These are phyloP conservation scores for Calvadosia cruxmelitensis DNA, from an alignment of 30 jellyfish, hydroid and myxozoan species.

Conservation along the genomic window DNA sequence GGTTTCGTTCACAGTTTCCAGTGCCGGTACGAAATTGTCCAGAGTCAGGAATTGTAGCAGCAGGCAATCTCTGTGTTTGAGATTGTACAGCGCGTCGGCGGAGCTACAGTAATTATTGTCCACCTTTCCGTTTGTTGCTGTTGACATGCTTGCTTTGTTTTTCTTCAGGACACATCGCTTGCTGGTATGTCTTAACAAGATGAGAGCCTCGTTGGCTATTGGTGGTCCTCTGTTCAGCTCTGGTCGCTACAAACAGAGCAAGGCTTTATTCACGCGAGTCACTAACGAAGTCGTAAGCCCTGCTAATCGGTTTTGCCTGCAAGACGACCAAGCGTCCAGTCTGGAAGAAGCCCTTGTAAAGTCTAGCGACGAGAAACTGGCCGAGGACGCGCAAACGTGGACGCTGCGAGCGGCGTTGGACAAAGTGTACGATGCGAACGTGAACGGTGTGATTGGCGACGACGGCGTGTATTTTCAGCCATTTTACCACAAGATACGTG, in stretches of 20 bases:
- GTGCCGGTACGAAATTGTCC: too few species aligned
- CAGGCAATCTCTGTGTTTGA: too few species aligned
- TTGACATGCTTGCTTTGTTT: too few species aligned
- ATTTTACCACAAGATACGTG: constrained; percentile 28
- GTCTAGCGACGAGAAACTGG: constrained; percentile 1
- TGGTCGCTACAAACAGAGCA: constrained; percentile 17
- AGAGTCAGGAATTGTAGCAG: too few species aligned
- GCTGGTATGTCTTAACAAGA: background rate
- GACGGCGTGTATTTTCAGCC: constrained; percentile 36
- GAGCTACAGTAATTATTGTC: too few species aligned
- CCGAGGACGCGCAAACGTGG: constrained; percentile 29
- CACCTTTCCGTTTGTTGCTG: too few species aligned
- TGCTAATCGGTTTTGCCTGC: constrained; percentile 23
- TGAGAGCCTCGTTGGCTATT: constrained; percentile 26
- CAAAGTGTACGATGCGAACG: constrained; percentile 42
- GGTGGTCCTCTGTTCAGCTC: constrained; percentile 50
- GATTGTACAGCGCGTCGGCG: too few species aligned
- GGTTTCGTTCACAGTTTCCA: too few species aligned
- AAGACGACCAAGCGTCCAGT: constrained; percentile 9
- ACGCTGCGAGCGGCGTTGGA: constrained; percentile 41
- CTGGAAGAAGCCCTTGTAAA: constrained; percentile 23
- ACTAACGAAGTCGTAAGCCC: constrained; percentile 21
- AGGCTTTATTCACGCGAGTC: constrained; percentile 23
- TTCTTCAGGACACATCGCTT: background rate
- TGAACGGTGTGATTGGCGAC: constrained; percentile 46